Conservation (phyloP, 1,140 invertebrate genomes). For the Babylonia areolata region DNA sequence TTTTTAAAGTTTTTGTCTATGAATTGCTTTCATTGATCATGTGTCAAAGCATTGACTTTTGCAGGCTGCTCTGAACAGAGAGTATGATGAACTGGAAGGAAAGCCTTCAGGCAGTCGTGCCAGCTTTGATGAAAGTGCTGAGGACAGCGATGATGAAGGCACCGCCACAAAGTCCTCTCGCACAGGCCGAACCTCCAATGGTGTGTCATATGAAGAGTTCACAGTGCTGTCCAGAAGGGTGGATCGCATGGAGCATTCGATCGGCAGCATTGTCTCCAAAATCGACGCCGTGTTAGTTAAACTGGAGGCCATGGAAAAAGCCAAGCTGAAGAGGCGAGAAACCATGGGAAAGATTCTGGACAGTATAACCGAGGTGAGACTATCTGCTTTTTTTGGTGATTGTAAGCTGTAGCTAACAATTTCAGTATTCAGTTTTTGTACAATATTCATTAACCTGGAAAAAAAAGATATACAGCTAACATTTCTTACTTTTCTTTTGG, state of each 20-base stretch:
- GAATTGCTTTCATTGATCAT: no score
- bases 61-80: slow-evolving; percentile 70
- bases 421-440: no score
- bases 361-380: slow-evolving; percentile 78
- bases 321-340: slow-evolving; percentile 78
- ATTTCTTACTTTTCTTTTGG: no score
- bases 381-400: no score
- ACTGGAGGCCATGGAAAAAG: slow-evolving; percentile 79
- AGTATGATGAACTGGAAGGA: slow-evolving; percentile 68
- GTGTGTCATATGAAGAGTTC: slow-evolving; percentile 75
- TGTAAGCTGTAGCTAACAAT: no score
- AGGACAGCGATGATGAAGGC: slow-evolving; percentile 74
- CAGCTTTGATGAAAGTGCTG: slow-evolving; percentile 71
- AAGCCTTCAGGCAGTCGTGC: slow-evolving; percentile 65
- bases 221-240: slow-evolving; percentile 73
- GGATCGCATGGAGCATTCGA: slow-evolving; percentile 76
- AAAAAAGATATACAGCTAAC: no score
- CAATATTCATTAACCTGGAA: no score
- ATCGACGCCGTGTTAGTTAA: slow-evolving; percentile 80
- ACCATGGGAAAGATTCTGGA: slow-evolving; percentile 80
- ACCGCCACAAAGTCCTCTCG: slow-evolving; percentile 70
- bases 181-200: slow-evolving; percentile 66
- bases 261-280: slow-evolving; percentile 77
- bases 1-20: no score
- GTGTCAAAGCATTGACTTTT: not conserved